Evolutionary conservation across 2,888 invertebrate species (phyloP), one percentile per base, ranked within the genome.

Genomic region (Desoria tigrina): DNA sequence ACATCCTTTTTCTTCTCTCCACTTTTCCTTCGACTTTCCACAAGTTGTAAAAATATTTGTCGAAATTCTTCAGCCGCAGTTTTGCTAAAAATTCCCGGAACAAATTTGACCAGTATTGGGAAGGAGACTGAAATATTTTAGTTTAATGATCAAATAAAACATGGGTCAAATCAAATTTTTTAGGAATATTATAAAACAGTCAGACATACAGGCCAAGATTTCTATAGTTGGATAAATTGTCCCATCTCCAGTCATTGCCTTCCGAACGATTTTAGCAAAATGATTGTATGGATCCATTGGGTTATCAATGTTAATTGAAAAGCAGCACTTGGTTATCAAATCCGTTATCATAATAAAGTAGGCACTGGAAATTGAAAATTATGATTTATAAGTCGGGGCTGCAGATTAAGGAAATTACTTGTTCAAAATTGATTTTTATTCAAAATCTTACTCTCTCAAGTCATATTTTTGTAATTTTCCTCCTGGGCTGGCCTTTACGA

Each of bases 321-420:
- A 69, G 7, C 60, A 56, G 6, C 63, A 63, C 24, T 66, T 23
- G 1, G 55, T 2, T n/a, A 72, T 63, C 50, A 72, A 18, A 45
- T 72, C 72, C 0, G 72, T 73, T 1, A 69, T 39, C 71, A 73
- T 71, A 2, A 61, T 60, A 37, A 57, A 68, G 11, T 67, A 49
- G 1, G 57, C 59, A 14, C 62, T 69, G 11, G 11, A 7, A 21
- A 56, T 32, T 21, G 42, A 37, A 18, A 42, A 28, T 51, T 42
- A 11, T 26, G 4, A 21, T 32, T 45, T 14, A 26, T 49, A 27
- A 7, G 42, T 32, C 45, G 54, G 42, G 21, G 21, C 11, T 24
- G 50, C 26, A 18, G 18, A 23, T 16, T 63, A 2, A 28, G 27
- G 7, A 18, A 45, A 45, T 18, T 45, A 11, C 32, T 11, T 11